These are phyloP conservation scores for Eidolon dupreanum DNA, from an alignment of 2,797 vertebrate species.

Conservation along the genomic window DNA sequence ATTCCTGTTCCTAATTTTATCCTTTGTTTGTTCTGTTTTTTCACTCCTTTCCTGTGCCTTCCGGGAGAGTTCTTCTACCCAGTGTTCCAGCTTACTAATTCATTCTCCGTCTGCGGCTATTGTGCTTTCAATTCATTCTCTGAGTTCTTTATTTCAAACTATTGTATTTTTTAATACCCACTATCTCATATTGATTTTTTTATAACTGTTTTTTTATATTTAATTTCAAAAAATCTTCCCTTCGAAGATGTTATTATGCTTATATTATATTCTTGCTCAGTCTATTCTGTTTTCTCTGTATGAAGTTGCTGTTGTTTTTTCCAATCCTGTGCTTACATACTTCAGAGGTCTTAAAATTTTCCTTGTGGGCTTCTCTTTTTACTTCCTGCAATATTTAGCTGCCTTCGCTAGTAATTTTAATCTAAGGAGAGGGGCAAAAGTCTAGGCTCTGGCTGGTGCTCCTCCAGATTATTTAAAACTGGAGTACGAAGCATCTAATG, in stretches of 20 bases:
- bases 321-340: background rate
- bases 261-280: background rate
- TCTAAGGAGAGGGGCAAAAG: background rate
- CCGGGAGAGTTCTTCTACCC: background rate
- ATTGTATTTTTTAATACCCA: background rate
- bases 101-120: background rate
- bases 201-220: background rate
- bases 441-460: background rate
- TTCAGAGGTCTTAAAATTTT: background rate
- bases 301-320: background rate
- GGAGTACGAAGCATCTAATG: background rate
- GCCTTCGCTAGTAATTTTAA: background rate
- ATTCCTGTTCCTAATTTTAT: background rate
- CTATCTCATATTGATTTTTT: constrained; percentile 7
- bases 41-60: background rate
- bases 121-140: background rate
- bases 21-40: background rate
- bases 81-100: background rate
- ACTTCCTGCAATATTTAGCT: background rate
- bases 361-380: background rate
- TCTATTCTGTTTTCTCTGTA: background rate
- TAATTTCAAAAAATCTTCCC: background rate
- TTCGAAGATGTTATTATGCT: background rate
- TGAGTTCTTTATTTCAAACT: constrained; percentile 2
- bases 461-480: background rate